Evolutionary conservation across 2,113 vertebrate genomes (phyloP).

Genomic region (Tiliqua scincoides): DNA sequence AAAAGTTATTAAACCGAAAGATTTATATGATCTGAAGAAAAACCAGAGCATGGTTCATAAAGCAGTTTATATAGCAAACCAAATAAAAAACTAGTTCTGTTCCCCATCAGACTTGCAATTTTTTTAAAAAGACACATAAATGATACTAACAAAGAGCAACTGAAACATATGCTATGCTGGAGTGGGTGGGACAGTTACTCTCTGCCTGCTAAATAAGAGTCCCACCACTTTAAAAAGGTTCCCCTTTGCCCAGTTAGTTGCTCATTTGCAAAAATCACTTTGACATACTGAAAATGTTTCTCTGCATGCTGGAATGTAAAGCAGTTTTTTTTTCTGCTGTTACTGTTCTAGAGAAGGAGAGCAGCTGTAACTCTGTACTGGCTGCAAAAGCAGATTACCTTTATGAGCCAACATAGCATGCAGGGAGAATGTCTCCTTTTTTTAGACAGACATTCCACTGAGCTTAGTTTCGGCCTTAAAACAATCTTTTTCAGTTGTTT

Average conservation of each 20-base stretch:
- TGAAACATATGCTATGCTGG: too few species aligned
- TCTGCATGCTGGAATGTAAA: neutral
- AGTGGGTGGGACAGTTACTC: neutral
- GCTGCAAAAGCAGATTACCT: neutral
- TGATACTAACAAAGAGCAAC: too few species aligned
- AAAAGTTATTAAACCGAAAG: too few species aligned
- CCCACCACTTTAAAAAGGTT: too few species aligned
- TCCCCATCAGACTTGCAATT: too few species aligned
- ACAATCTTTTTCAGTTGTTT: neutral
- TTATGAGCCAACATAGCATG: neutral
- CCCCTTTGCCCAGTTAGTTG: too few species aligned
- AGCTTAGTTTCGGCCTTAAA: conserved; percentile 21
- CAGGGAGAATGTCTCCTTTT: neutral
- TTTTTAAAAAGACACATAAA: too few species aligned
- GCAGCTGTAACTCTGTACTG: neutral
- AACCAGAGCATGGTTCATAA: too few species aligned
- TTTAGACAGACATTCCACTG: neutral
- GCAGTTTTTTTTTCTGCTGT: neutral
- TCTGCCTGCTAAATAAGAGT: too few species aligned
- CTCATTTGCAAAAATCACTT: neutral
- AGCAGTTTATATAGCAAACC: too few species aligned
- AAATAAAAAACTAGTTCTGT: too few species aligned
- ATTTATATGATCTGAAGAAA: too few species aligned
- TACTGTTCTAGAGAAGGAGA: neutral
- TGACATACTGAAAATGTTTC: neutral